These are phyloP conservation scores for Hemicordylus capensis DNA, from an alignment of 2,113 vertebrate species.

Conservation along the genomic window DNA sequence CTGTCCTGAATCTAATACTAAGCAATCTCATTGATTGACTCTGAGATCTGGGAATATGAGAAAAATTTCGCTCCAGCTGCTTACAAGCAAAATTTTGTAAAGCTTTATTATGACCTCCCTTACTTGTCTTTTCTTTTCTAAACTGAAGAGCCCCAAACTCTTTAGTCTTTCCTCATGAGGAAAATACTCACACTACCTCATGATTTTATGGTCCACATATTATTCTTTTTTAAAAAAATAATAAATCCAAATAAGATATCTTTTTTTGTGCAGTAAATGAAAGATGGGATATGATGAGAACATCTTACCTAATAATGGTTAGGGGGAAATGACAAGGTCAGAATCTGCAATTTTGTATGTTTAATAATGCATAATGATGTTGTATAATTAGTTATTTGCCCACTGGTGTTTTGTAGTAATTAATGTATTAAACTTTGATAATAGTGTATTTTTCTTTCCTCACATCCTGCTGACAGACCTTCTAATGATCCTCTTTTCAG, in stretches of 20 bases:
- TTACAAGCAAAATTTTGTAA: too few species aligned
- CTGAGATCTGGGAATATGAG: too few species aligned
- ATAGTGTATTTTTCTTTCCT: slow-evolving; percentile 22
- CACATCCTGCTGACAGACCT: slow-evolving; percentile 49
- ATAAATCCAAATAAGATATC: background rate
- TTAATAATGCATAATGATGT: slow-evolving; percentile 38
- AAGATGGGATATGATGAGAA: background rate
- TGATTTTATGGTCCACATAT: background rate
- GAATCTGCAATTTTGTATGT: background rate
- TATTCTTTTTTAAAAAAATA: background rate
- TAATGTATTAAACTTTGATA: slow-evolving; percentile 65
- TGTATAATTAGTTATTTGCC: slow-evolving; percentile 42
- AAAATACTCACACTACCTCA: too few species aligned
- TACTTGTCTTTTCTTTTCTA: too few species aligned
- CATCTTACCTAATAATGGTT: slow-evolving; percentile 2
- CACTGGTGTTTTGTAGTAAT: slow-evolving; percentile 55
- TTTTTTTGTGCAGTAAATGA: background rate
- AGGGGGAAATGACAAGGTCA: background rate
- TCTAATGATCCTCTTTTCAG: slow-evolving; percentile 67
- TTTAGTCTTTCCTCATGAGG: too few species aligned
- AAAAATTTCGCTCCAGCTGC: too few species aligned
- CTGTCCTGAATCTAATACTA: too few species aligned
- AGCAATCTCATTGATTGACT: too few species aligned
- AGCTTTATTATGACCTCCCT: too few species aligned
- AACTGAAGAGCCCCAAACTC: too few species aligned